Percentiles rank a stretch among this genome's conserved stretches.
Conservation (phyloP, 2,888 invertebrate genomes). For the Eustalomyia histrio region DNA sequence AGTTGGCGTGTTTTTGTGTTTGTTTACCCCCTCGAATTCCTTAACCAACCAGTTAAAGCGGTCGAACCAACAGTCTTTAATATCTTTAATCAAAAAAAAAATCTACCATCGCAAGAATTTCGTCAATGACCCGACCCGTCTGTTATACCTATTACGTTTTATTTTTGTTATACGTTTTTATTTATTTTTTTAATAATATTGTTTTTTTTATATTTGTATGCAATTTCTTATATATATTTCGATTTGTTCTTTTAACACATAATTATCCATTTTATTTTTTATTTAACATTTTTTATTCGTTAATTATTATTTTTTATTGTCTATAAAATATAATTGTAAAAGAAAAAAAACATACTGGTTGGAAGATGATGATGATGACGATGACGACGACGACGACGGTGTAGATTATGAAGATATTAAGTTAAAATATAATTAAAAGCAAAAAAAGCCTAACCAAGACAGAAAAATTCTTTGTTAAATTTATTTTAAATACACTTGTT, state of each 20-base stretch:
- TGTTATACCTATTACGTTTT: too few relatives aligned
- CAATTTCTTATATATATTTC: not conserved
- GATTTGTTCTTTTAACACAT: not conserved
- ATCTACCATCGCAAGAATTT: slow-evolving; percentile 20
- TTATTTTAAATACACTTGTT: not conserved
- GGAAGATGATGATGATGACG: slow-evolving; percentile 41
- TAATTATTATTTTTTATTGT: too few relatives aligned
- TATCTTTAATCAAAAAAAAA: not conserved
- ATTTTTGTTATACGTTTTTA: too few relatives aligned
- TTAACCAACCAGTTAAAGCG: too few relatives aligned
- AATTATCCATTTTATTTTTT: not conserved
- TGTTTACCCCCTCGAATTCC: too few relatives aligned
- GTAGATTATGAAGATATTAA: slow-evolving; percentile 39
- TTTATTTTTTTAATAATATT: too few relatives aligned
- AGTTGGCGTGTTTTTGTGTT: not conserved
- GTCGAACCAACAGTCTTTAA: too few relatives aligned
- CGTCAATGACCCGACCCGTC: too few relatives aligned
- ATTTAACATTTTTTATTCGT: too few relatives aligned
- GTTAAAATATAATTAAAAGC: slow-evolving; percentile 30
- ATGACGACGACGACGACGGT: slow-evolving; percentile 40
- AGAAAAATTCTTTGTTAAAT: slow-evolving; percentile 7
- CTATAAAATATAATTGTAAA: slow-evolving; percentile 25
- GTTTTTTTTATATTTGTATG: slow-evolving; percentile 14
- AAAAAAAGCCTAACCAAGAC: slow-evolving; percentile 7
- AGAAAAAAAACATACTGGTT: slow-evolving; percentile 17